Evolutionary conservation across 64 coral and sea anemone genomes (phyloP).

Genomic region (Porites australiensis): DNA sequence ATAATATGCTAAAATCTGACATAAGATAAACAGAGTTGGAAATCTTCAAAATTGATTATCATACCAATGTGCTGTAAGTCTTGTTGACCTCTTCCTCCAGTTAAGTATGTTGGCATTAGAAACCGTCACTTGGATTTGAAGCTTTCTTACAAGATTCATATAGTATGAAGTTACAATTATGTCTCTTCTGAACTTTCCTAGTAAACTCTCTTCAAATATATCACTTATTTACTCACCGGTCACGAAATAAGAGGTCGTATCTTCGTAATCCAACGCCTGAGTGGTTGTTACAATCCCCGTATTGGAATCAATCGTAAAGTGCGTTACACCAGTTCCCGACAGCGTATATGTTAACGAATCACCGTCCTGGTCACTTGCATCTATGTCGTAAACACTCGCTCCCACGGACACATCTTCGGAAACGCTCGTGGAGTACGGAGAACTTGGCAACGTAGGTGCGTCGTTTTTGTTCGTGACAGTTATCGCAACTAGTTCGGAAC

Average conservation of each 20-base stretch:
- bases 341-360: constrained; percentile 51
- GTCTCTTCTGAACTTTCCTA: too few species aligned
- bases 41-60: too few species aligned
- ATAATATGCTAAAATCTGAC: too few species aligned
- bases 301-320: constrained; percentile 51
- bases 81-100: too few species aligned
- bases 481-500: constrained; percentile 27
- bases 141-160: too few species aligned
- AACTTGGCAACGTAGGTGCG: constrained; percentile 19
- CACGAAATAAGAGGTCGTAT: constrained; percentile 21
- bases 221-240: constrained; percentile 26
- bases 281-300: constrained; percentile 45
- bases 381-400: constrained; percentile 50
- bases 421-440: constrained; percentile 56
- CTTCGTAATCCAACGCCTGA: constrained; percentile 46
- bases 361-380: constrained; percentile 43
- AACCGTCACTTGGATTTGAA: too few species aligned
- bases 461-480: constrained; percentile 59
- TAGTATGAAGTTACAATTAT: too few species aligned
- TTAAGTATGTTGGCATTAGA: too few species aligned
- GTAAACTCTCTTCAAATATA: background rate
- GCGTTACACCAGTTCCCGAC: constrained; percentile 46
- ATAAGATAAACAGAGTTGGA: too few species aligned
- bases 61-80: too few species aligned
- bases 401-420: constrained; percentile 25